Evolutionary conservation across 2,113 vertebrate genomes (phyloP).

Genomic region (Daubentonia madagascariensis): DNA sequence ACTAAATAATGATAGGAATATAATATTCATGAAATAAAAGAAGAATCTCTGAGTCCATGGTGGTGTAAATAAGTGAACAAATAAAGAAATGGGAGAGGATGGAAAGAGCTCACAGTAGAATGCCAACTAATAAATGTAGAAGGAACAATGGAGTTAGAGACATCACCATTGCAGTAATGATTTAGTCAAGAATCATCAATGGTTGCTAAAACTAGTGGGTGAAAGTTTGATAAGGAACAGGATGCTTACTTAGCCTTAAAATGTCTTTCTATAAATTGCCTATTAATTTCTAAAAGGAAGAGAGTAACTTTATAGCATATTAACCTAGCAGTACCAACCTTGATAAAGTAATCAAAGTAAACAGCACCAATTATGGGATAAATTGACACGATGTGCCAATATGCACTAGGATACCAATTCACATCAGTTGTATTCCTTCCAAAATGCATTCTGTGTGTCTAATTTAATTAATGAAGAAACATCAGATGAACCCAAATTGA

Average conservation of each 20-base stretch:
- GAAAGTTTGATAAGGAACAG: neutral
- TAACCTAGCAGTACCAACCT: neutral
- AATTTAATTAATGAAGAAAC: neutral
- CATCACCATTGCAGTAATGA: neutral
- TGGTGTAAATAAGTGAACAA: neutral
- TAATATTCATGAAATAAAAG: neutral
- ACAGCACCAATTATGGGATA: neutral
- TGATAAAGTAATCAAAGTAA: neutral
- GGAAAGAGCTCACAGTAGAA: neutral
- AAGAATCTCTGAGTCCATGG: neutral
- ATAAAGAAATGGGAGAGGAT: neutral
- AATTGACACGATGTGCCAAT: neutral
- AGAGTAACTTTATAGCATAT: neutral
- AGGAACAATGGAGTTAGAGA: neutral
- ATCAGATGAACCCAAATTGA: neutral
- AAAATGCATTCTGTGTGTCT: neutral
- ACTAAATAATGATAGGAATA: neutral
- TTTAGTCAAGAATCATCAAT: neutral
- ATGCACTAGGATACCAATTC: neutral
- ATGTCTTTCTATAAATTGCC: neutral
- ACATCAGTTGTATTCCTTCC: neutral
- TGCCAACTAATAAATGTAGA: neutral
- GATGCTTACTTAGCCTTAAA: neutral
- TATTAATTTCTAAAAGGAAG: neutral
- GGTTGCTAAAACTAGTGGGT: neutral